These are phyloP conservation scores for Andrena bucephala DNA, from an alignment of 2,888 invertebrate genomes.

Conservation along the genomic window DNA sequence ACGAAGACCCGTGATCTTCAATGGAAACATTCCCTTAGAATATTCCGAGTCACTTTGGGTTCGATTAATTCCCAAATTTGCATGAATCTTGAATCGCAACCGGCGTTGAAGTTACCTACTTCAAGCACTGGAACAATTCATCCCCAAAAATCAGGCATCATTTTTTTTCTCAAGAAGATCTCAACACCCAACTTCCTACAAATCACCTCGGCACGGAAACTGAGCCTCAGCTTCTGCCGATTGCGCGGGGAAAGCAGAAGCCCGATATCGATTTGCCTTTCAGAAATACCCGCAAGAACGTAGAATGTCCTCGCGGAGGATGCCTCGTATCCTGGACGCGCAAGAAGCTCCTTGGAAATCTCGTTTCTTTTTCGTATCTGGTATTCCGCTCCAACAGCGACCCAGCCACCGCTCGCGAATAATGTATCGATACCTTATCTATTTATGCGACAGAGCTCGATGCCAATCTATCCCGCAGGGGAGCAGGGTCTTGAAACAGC, in stretches of 20 bases:
- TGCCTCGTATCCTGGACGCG: conserved; percentile 34
- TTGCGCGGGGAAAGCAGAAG: neutral
- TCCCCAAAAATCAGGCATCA: too few relatives aligned
- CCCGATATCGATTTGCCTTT: conserved; percentile 36
- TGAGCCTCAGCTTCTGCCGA: too few relatives aligned
- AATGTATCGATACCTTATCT: conserved; percentile 78
- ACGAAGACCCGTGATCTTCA: too few relatives aligned
- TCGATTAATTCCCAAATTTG: too few relatives aligned
- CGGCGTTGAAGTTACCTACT: too few relatives aligned
- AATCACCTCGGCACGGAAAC: neutral
- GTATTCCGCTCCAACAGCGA: conserved; percentile 25
- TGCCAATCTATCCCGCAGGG: conserved; percentile 71
- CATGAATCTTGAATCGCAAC: too few relatives aligned
- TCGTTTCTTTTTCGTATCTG: conserved; percentile 48
- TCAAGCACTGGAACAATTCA: too few relatives aligned
- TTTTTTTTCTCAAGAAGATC: too few relatives aligned
- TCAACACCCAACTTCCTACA: too few relatives aligned
- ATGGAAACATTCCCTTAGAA: too few relatives aligned
- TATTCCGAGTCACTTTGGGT: too few relatives aligned
- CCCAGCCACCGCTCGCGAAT: conserved; percentile 68
- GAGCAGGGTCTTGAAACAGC: conserved; percentile 55
- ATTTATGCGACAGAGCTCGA: conserved; percentile 79
- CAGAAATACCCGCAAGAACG: conserved; percentile 20
- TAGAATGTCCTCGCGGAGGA: neutral
- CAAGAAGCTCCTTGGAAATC: conserved; percentile 52